Percentiles rank a stretch among this genome's conserved stretches.
Conservation (phyloP, 1,140 invertebrate genomes). For the Apis cerana region DNA sequence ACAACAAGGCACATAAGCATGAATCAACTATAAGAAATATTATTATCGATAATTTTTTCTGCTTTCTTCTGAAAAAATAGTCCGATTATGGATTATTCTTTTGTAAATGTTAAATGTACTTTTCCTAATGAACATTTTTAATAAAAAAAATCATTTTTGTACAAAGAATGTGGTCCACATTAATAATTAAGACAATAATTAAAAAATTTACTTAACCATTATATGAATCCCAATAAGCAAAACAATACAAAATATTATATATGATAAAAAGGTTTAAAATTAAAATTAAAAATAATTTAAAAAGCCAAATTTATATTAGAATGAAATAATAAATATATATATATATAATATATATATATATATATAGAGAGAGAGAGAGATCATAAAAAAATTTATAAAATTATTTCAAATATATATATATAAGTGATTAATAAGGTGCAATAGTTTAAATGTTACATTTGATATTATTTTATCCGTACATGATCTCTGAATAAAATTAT, state of each 20-base stretch:
- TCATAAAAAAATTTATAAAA: neutral
- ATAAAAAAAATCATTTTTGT: conserved; percentile 72
- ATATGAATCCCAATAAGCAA: neutral
- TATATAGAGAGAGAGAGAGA: neutral
- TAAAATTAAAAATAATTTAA: neutral
- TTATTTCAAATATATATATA: neutral
- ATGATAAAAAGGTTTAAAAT: neutral
- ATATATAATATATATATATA: neutral
- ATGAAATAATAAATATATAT: neutral
- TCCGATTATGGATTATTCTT: conserved; percentile 53
- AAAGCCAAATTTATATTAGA: neutral
- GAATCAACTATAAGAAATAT: neutral
- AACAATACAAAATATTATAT: neutral
- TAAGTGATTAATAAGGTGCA: neutral
- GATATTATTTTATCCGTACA: too few relatives aligned
- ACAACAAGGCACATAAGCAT: neutral
- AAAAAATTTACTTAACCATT: neutral
- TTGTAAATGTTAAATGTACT: conserved; percentile 68
- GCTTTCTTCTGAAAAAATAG: conserved; percentile 17
- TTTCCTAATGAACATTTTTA: conserved; percentile 72
- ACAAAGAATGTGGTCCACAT: conserved; percentile 35
- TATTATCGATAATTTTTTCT: conserved; percentile 12
- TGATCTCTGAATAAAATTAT: neutral
- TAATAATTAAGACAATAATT: neutral
- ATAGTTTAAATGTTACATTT: neutral